These are phyloP conservation scores for Leptodactylus fuscus DNA, from an alignment of 2,113 vertebrate species.

Conservation along the genomic window DNA sequence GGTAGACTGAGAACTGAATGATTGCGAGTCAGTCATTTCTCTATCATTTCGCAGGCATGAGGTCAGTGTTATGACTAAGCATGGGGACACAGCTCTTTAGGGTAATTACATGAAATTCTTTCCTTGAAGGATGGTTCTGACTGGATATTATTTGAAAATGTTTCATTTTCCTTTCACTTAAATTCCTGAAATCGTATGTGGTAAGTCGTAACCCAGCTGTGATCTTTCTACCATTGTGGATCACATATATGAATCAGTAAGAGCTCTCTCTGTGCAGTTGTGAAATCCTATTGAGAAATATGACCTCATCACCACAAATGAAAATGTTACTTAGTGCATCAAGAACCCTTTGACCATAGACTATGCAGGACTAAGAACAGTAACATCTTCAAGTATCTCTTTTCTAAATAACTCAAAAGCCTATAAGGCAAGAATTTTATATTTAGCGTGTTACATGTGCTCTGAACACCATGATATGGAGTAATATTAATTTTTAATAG, in stretches of 20 bases:
- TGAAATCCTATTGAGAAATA: neutral
- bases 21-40: conserved; percentile 79
- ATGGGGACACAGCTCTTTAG: conserved; percentile 78
- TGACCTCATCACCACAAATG: neutral
- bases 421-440: neutral
- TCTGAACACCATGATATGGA: too few species aligned
- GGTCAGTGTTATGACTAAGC: conserved; percentile 86
- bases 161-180: conserved; percentile 67
- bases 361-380: neutral
- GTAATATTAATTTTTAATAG: too few species aligned
- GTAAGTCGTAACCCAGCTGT: conserved; percentile 61
- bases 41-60: conserved; percentile 76
- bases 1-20: conserved; percentile 68
- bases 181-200: conserved; percentile 70
- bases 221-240: conserved; percentile 45
- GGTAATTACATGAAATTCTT: conserved; percentile 81
- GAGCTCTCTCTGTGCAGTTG: neutral
- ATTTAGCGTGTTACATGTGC: too few species aligned
- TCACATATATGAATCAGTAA: neutral
- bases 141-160: conserved; percentile 74
- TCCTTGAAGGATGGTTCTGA: conserved; percentile 81
- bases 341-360: neutral
- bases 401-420: neutral
- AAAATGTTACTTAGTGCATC: neutral
- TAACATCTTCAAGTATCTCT: neutral